Evolutionary conservation across 2,888 invertebrate species (phyloP).

Genomic region (Amphimallon solstitiale): DNA sequence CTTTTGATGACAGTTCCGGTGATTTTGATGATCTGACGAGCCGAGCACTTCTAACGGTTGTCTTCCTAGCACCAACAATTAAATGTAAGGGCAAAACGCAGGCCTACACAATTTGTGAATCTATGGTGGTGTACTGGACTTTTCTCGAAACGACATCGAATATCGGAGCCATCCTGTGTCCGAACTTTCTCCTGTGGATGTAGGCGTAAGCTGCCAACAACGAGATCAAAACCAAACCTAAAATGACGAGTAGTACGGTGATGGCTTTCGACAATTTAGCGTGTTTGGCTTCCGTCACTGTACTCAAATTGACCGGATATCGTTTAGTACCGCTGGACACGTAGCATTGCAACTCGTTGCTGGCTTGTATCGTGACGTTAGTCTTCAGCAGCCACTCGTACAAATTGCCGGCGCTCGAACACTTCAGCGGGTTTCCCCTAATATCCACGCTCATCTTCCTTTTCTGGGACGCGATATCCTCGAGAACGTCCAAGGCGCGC

Average conservation of each 20-base stretch:
- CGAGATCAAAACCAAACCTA: constrained; percentile 67
- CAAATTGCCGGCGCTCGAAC: constrained; percentile 71
- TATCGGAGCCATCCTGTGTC: constrained; percentile 69
- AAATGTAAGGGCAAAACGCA: not conserved
- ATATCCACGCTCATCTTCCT: constrained; percentile 72
- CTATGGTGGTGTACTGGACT: constrained; percentile 78
- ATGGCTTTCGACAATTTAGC: constrained; percentile 60
- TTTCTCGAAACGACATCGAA: constrained; percentile 74
- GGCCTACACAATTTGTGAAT: constrained; percentile 59
- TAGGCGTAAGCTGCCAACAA: constrained; percentile 70
- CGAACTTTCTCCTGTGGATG: constrained; percentile 70
- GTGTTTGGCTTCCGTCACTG: constrained; percentile 54
- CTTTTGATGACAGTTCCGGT: too few relatives aligned
- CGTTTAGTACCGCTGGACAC: constrained; percentile 52
- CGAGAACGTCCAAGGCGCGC: constrained; percentile 67
- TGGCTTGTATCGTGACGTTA: constrained; percentile 69
- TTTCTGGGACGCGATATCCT: constrained; percentile 56
- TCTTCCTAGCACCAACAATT: constrained; percentile 5
- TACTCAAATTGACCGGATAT: constrained; percentile 53
- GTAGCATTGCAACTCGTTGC: constrained; percentile 67
- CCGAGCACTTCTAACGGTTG: too few relatives aligned
- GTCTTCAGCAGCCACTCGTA: constrained; percentile 73
- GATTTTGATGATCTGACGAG: too few relatives aligned
- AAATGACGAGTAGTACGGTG: constrained; percentile 65
- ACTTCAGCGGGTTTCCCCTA: constrained; percentile 74